phyloP scores from a whole-genome alignment of 2,113 vertebrate species.

The Aptenodytes forsteri region DNA sequence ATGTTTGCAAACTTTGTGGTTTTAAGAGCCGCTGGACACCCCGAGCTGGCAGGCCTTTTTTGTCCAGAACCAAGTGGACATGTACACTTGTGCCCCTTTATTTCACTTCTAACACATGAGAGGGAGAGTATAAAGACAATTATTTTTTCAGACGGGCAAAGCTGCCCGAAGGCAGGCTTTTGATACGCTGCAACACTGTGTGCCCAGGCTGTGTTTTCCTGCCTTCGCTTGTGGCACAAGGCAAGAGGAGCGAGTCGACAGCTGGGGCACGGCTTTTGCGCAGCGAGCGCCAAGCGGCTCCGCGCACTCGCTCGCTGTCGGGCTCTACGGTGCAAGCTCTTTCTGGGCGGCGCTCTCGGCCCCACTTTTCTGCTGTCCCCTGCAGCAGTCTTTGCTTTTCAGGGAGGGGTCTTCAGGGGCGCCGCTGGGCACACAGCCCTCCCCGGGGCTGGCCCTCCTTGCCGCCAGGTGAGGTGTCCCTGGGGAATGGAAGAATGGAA shows the following conservation, averaged over 20 bases:
- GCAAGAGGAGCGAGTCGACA: neutral
- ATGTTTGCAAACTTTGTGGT: neutral
- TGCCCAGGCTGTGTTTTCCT: rapidly evolving
- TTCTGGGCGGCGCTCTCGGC: neutral
- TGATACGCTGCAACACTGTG: rapidly evolving
- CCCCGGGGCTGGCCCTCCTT: conserved; percentile 7
- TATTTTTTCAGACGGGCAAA: neutral
- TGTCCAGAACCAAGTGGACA: neutral
- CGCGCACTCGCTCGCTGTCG: rapidly evolving
- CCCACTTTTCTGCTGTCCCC: neutral
- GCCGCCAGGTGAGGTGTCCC: conserved; percentile 12
- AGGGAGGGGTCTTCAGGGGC: conserved; percentile 26
- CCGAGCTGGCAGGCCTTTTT: neutral
- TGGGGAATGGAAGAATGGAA: conserved; percentile 41
- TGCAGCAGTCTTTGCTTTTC: conserved; percentile 67
- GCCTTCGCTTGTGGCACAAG: neutral
- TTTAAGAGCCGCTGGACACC: neutral
- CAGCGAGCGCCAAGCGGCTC: rapidly evolving
- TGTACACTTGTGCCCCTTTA: neutral
- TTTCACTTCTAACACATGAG: neutral
- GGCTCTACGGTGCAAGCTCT: conserved; percentile 47
- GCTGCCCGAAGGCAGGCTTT: neutral
- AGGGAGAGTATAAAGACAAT: neutral
- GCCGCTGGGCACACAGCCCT: neutral
- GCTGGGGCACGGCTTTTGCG: rapidly evolving